phyloP scores from a whole-genome alignment of 1,140 invertebrate species.

The Drosophila busckii region DNA sequence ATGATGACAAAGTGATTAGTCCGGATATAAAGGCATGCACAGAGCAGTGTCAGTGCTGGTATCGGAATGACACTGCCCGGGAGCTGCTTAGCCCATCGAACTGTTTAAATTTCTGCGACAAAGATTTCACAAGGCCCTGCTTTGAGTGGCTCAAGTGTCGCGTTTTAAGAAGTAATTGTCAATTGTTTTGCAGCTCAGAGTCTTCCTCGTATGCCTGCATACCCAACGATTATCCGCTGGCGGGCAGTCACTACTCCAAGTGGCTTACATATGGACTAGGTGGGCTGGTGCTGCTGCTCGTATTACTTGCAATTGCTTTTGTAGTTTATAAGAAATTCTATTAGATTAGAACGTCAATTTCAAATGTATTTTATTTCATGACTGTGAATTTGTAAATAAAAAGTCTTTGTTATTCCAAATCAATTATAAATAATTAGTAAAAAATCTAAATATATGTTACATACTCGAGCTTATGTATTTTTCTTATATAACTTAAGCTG shows the following conservation, averaged over 20 bases:
- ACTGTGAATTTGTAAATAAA: no score
- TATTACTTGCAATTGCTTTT: no score
- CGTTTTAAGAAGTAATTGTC: background rate
- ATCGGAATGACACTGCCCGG: background rate
- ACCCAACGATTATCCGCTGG: background rate
- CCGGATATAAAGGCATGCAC: background rate
- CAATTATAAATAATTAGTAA: no score
- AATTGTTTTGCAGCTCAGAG: background rate
- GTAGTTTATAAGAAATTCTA: no score
- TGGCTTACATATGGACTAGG: background rate
- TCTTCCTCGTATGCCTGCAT: background rate
- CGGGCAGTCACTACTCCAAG: background rate
- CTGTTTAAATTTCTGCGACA: constrained; percentile 2
- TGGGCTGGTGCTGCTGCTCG: background rate
- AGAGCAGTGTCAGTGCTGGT: constrained; percentile 8
- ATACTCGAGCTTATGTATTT: no score
- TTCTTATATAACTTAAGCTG: no score
- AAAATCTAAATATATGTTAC: no score
- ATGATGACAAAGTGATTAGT: background rate
- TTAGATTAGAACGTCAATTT: no score
- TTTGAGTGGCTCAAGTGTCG: constrained; percentile 1
- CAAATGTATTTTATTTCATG: no score
- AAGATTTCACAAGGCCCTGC: constrained; percentile 9
- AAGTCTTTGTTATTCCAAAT: no score
- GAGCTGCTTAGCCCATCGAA: background rate